Evolutionary conservation across 2,888 invertebrate species (phyloP), one percentile per base, ranked within the genome.

Genomic region (Molorchus minor): DNA sequence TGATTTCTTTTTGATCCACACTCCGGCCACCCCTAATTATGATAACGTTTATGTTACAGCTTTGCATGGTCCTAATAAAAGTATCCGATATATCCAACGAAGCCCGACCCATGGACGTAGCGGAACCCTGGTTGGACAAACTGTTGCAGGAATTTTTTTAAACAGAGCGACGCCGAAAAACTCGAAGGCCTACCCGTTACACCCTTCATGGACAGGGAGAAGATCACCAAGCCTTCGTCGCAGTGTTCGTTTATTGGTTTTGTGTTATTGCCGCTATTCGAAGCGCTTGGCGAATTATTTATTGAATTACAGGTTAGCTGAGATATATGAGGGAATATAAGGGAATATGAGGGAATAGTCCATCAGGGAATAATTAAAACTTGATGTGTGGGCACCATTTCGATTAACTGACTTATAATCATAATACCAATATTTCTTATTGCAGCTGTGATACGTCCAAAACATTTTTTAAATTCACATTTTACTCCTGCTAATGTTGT

Each of bases 181-280:
- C 83, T 89, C 20, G 91, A 92, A 79, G 92, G 92, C 7, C 82
- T 93, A 63, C 92, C 92, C 2, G 91, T 93, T 20, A 92, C 92
- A 19, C 92, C 93, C 0, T 92, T 93, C 77, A 93, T 93, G 92
- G 93, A 93, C 79, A 85, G 92, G 25, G 92, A 92, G 67, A 92
- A 92, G 81, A 90, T 92, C 53, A 91, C 91, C 59, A 92, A 91
- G 77, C 90, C 91, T 2, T 90, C 91, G 13, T 92, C 92, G 1
- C 92, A 93, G 78, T 90, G 91, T 75, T 90, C 91, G 52, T 93
- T 93, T 80, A 93, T 93, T 77, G 91, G 92, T 41, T 85, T 91
- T 73, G 92, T 93, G 38, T 82, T 93, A 43, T 82, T 93, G 71
- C 93, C 93, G 12, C 83, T 93, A 36, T 92, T 92, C 77, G 91